Evolutionary conservation across 1,140 invertebrate species (phyloP).

Genomic region (Bombus polaris): DNA sequence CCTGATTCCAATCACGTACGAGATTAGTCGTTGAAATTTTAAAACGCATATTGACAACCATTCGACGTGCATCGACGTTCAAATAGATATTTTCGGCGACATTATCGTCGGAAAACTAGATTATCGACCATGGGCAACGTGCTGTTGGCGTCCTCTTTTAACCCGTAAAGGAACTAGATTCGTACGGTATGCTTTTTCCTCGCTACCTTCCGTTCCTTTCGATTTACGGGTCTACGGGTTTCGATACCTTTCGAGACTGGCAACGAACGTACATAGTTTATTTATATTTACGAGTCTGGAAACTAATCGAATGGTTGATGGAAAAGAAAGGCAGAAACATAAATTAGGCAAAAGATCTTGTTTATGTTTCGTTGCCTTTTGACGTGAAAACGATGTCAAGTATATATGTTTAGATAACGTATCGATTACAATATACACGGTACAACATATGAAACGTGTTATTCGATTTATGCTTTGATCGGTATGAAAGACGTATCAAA

Average conservation of each 20-base stretch:
- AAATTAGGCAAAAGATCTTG: background rate
- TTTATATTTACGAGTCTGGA: background rate
- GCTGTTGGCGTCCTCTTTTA: background rate
- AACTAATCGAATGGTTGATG: background rate
- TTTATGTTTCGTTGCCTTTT: background rate
- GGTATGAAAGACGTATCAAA: background rate
- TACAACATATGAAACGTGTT: background rate
- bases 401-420: background rate
- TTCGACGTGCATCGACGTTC: no score
- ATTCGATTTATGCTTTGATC: background rate
- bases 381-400: background rate
- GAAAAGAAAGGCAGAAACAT: background rate
- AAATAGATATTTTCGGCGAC: no score
- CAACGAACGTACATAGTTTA: background rate
- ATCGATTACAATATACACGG: background rate
- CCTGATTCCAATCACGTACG: background rate
- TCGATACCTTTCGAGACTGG: background rate
- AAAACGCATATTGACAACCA: background rate
- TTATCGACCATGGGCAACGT: background rate
- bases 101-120: background rate
- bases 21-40: background rate
- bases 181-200: background rate
- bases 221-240: background rate
- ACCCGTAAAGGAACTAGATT: background rate
- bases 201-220: no score